Percentiles rank a stretch among this genome's conserved stretches.
phyloP scores from a whole-genome alignment of 2,113 vertebrate species.

The Etheostoma cragini region DNA sequence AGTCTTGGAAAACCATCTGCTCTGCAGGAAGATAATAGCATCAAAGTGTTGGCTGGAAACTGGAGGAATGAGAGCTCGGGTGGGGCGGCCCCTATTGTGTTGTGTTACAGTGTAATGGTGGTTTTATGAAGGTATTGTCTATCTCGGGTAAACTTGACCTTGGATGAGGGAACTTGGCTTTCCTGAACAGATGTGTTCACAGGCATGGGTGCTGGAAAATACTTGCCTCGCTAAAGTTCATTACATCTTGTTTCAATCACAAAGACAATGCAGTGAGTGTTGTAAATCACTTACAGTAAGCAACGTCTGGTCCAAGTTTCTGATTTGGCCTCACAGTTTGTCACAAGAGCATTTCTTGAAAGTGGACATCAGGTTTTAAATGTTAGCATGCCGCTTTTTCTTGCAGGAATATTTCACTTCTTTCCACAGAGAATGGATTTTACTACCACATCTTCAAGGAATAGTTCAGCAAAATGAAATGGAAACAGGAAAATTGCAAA shows the following conservation, averaged over 20 bases:
- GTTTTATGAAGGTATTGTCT: conserved; percentile 71
- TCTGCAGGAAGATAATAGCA: conserved; percentile 71
- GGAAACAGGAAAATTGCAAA: background rate
- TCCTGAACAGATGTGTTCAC: conserved; percentile 66
- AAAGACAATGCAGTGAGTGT: conserved; percentile 18
- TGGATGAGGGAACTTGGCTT: conserved; percentile 55
- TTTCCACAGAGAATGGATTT: background rate
- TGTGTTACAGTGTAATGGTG: conserved; percentile 32
- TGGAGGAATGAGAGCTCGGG: conserved; percentile 13
- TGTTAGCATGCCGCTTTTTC: background rate
- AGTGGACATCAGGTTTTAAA: background rate
- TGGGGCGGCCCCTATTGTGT: conserved; percentile 56
- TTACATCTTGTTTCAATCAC: conserved; percentile 19
- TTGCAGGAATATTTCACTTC: background rate
- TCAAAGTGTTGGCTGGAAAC: conserved; percentile 55
- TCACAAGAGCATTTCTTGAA: background rate
- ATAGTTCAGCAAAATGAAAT: background rate
- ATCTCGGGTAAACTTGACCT: conserved; percentile 75
- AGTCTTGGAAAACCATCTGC: conserved; percentile 72
- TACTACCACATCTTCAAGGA: background rate
- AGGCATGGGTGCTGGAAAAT: conserved; percentile 48
- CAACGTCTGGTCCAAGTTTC: background rate
- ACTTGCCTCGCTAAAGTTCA: conserved; percentile 20
- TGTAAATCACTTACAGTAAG: conserved; percentile 10
- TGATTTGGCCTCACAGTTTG: conserved; percentile 1